These are phyloP conservation scores for Drosophila macrospina DNA, from an alignment of 2,888 invertebrate species.

Conservation along the genomic window DNA sequence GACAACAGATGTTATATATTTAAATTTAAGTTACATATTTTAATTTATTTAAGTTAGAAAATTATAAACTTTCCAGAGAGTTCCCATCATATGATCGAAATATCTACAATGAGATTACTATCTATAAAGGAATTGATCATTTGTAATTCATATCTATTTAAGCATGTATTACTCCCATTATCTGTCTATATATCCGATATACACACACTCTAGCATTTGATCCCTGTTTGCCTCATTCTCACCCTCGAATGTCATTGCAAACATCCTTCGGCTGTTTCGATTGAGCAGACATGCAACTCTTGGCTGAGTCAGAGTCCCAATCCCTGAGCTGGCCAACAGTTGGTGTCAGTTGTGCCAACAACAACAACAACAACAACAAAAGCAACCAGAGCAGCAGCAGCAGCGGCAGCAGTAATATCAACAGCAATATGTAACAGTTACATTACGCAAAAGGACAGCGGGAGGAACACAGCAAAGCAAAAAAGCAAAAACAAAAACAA, in stretches of 20 bases:
- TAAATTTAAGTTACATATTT: too few relatives aligned
- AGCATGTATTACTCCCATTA: conserved; percentile 2
- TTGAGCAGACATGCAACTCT: conserved; percentile 26
- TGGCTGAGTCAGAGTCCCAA: conserved; percentile 51
- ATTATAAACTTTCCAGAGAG: too few relatives aligned
- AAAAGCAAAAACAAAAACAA: conserved; percentile 28
- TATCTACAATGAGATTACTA: too few relatives aligned
- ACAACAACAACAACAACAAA: conserved; percentile 18
- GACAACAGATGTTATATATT: too few relatives aligned
- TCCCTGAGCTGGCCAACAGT: conserved; percentile 62
- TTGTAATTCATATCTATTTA: not conserved
- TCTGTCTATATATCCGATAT: conserved; percentile 6
- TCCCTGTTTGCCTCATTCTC: conserved; percentile 15
- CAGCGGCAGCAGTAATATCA: conserved; percentile 44
- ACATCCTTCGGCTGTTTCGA: conserved; percentile 40
- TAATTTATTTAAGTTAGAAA: too few relatives aligned
- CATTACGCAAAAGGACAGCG: conserved; percentile 60
- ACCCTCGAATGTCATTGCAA: conserved; percentile 26
- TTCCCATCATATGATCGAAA: too few relatives aligned
- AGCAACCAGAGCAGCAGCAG: conserved; percentile 21
- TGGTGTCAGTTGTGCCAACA: conserved; percentile 64
- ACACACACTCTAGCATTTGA: conserved; percentile 21
- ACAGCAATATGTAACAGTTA: conserved; percentile 62
- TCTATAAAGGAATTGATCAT: not conserved
- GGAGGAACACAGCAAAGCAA: conserved; percentile 30